Conservation (phyloP, 2,113 vertebrate genomes). For the Lathamus discolor region DNA sequence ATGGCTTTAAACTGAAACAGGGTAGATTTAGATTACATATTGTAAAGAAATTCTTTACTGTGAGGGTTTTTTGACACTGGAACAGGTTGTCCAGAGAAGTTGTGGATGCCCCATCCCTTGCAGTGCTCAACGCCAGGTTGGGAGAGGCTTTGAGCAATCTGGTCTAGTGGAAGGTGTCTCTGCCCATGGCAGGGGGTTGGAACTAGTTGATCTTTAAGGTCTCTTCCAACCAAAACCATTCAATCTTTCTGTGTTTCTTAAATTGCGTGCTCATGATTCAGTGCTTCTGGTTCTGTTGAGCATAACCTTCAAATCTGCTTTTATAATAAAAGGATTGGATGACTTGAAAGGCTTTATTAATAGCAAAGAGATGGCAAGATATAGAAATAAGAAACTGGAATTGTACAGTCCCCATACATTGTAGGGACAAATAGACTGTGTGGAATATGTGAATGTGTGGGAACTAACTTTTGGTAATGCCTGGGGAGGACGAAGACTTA, state of each 20-base stretch:
- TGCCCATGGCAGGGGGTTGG: not conserved
- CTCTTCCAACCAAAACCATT: not conserved
- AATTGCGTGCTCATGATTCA: not conserved
- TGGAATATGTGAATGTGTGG: not conserved
- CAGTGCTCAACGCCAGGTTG: not conserved
- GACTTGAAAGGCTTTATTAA: not conserved
- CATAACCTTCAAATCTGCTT: not conserved
- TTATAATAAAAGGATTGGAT: not conserved
- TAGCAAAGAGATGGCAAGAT: not conserved
- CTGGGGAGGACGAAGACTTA: not conserved
- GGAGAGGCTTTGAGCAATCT: not conserved
- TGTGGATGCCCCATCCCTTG: not conserved
- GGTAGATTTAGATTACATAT: not conserved
- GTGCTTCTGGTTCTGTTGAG: not conserved
- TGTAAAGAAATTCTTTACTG: not conserved
- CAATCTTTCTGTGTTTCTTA: not conserved
- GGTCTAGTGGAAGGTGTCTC: not conserved
- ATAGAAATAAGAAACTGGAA: not conserved
- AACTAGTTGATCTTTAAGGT: not conserved
- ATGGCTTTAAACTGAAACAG: not conserved
- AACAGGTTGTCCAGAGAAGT: not conserved
- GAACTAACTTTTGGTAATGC: not conserved
- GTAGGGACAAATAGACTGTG: not conserved
- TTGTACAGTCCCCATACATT: not conserved
- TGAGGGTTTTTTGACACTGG: not conserved